Conservation (phyloP, 2,113 vertebrate species). For the Pleuronectes platessa region DNA sequence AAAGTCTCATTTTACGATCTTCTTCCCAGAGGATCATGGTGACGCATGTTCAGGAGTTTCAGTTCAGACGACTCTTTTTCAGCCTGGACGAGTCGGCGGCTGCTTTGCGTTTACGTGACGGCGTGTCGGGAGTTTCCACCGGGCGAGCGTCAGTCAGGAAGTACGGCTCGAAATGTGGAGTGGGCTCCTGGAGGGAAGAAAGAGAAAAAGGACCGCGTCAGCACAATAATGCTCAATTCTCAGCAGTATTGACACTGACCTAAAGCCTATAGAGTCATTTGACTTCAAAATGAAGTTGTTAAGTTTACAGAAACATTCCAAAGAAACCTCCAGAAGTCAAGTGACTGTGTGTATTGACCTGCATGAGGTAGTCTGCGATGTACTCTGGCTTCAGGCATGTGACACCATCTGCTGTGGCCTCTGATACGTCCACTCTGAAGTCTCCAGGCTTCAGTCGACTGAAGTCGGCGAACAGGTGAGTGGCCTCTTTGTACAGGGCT, state of each 20-base stretch:
- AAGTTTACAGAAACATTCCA: too few relatives aligned
- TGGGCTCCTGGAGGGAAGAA: constrained; percentile 83
- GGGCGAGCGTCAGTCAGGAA: constrained; percentile 78
- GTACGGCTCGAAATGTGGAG: constrained; percentile 86
- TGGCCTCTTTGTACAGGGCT: constrained; percentile 86
- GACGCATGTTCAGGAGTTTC: constrained; percentile 31
- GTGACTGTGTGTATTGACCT: constrained; percentile 78
- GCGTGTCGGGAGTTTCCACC: constrained; percentile 65
- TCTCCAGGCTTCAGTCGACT: constrained; percentile 89
- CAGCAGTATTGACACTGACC: too few relatives aligned
- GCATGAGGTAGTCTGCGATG: constrained; percentile 96
- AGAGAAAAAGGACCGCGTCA: too few relatives aligned
- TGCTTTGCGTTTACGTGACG: constrained; percentile 91
- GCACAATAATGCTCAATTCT: too few relatives aligned
- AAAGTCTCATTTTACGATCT: constrained; percentile 49
- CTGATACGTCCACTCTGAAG: constrained; percentile 81
- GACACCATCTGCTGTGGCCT: constrained; percentile 87
- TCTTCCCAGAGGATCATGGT: too few relatives aligned
- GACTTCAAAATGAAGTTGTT: too few relatives aligned
- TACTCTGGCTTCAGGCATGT: constrained; percentile 93
- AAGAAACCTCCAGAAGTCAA: background rate
- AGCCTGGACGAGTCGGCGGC: constrained; percentile 73
- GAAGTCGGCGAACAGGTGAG: constrained; percentile 94
- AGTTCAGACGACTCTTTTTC: constrained; percentile 86
- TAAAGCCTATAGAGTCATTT: too few relatives aligned